phyloP scores from a whole-genome alignment of 2,113 vertebrate genomes.

The Mobula birostris region DNA sequence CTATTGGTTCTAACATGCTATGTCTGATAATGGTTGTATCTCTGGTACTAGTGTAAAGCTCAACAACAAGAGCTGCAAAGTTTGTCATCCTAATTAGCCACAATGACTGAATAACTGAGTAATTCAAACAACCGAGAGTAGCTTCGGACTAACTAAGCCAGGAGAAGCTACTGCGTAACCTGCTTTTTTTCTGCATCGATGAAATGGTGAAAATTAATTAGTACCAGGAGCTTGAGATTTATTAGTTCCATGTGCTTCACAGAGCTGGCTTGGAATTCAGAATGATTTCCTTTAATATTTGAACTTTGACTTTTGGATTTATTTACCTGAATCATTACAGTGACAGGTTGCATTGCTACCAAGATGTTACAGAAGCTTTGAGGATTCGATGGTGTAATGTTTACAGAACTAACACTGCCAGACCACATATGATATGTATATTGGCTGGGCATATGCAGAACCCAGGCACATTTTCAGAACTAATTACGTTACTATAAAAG shows the following conservation, averaged over 20 bases:
- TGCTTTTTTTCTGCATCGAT: neutral
- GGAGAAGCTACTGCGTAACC: neutral
- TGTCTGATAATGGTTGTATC: neutral
- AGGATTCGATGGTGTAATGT: slow-evolving; percentile 11
- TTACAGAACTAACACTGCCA: slow-evolving; percentile 15
- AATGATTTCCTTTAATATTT: neutral
- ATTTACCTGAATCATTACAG: slow-evolving; percentile 15
- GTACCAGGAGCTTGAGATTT: neutral
- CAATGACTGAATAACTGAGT: neutral
- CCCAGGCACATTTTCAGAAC: neutral
- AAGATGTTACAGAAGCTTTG: neutral
- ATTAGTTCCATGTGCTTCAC: slow-evolving; percentile 22
- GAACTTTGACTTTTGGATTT: slow-evolving; percentile 22
- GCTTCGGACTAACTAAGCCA: neutral
- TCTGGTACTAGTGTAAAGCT: neutral
- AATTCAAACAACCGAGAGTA: neutral
- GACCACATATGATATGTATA: neutral
- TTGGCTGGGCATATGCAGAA: neutral
- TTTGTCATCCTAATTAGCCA: neutral
- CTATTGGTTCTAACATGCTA: neutral
- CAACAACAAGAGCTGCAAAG: neutral
- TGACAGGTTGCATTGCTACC: slow-evolving; percentile 19
- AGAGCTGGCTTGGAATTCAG: neutral
- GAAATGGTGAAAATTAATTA: slow-evolving; percentile 1
- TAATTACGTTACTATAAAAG: neutral